Conservation (phyloP, 2,797 vertebrate genomes). For the Xerus rutilus region DNA sequence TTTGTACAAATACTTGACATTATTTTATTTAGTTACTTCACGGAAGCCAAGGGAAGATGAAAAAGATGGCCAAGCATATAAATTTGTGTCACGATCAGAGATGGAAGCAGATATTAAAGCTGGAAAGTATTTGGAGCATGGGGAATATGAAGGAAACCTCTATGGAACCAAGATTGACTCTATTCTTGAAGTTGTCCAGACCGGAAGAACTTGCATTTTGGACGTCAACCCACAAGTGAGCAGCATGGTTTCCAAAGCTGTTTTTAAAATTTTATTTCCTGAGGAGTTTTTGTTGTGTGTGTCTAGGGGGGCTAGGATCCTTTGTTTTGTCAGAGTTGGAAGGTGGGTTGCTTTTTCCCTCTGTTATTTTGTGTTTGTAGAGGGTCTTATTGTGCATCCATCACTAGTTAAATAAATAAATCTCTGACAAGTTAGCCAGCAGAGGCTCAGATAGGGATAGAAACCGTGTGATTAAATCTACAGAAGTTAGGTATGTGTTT, state of each 20-base stretch:
- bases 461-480: neutral
- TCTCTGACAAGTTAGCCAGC: neutral
- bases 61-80: slow-evolving; percentile 96
- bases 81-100: slow-evolving; percentile 94
- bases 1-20: slow-evolving; percentile 66
- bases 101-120: slow-evolving; percentile 97
- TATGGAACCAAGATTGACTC: slow-evolving; percentile 99
- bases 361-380: neutral
- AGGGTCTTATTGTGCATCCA: neutral
- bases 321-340: neutral
- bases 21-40: slow-evolving; percentile 93
- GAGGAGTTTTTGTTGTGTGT: neutral
- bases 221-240: slow-evolving; percentile 98
- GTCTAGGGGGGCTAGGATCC: neutral
- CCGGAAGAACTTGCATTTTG: slow-evolving; percentile 96
- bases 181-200: slow-evolving; percentile 95
- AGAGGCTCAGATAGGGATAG: neutral
- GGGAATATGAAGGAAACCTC: slow-evolving; percentile 98
- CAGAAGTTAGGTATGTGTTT: slow-evolving; percentile 23
- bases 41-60: slow-evolving; percentile 96
- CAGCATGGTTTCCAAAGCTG: neutral
- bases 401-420: slow-evolving; percentile 32
- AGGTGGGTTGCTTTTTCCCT: neutral
- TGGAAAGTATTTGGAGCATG: slow-evolving; percentile 96
- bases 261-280: slow-evolving; percentile 33